Conservation (phyloP, 1,140 invertebrate genomes). For the Brachionus koreanus region DNA sequence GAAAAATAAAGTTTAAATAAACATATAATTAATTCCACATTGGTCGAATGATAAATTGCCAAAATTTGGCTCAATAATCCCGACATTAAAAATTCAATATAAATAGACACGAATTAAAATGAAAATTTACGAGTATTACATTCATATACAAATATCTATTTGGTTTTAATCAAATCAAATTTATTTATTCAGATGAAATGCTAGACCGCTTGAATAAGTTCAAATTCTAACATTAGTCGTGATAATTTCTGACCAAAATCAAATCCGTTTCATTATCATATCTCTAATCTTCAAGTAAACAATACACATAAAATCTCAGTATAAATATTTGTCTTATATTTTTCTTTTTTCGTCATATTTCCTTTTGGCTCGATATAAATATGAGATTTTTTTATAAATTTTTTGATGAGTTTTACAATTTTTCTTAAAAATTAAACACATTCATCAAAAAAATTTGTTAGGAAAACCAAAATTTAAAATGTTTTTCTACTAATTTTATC, state of each 20-base stretch:
- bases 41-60: not conserved
- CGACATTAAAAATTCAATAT: not conserved
- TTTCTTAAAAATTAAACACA: too few species aligned
- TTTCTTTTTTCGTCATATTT: not conserved
- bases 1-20: conserved; percentile 20
- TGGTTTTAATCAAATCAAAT: not conserved
- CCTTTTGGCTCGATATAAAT: not conserved
- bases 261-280: not conserved
- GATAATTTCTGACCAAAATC: not conserved
- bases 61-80: not conserved
- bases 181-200: not conserved
- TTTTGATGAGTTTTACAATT: not conserved
- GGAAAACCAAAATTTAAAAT: too few species aligned
- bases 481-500: too few species aligned
- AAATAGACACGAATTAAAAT: not conserved
- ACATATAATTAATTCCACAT: conserved; percentile 23
- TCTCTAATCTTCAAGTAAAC: not conserved
- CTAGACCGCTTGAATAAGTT: not conserved
- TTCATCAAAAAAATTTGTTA: too few species aligned
- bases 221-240: not conserved
- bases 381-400: not conserved
- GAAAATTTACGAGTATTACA: not conserved
- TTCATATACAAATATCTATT: not conserved
- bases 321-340: not conserved
- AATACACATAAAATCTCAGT: not conserved